Percentiles rank a stretch among this genome's conserved stretches.
Conservation (phyloP, 2,888 invertebrate species). For the Philopedon plagiatum region DNA sequence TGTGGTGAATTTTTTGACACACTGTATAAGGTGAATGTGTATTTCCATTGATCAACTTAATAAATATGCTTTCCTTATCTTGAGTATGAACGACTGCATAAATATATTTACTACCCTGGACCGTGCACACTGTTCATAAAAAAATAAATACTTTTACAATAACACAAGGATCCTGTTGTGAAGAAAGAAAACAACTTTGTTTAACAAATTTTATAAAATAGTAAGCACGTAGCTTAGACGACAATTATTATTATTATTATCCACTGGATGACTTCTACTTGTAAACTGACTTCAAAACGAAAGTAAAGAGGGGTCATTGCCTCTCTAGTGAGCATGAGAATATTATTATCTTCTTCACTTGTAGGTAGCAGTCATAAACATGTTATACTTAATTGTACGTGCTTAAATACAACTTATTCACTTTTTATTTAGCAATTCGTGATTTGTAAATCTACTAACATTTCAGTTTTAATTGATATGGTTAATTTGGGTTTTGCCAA, state of each 20-base stretch:
- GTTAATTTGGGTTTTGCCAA: too few species aligned
- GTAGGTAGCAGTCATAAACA: constrained; percentile 10
- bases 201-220: too few species aligned
- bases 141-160: too few species aligned
- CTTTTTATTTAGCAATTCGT: constrained; percentile 14
- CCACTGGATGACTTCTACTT: neutral
- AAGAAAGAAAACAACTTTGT: too few species aligned
- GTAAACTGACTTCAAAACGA: constrained; percentile 31
- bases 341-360: constrained; percentile 20
- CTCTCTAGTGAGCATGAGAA: constrained; percentile 25
- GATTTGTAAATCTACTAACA: constrained; percentile 11
- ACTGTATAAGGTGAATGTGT: too few species aligned
- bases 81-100: too few species aligned
- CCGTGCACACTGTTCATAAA: too few species aligned
- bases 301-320: constrained; percentile 39
- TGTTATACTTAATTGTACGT: constrained; percentile 30
- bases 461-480: constrained; percentile 19
- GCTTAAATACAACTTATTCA: constrained; percentile 5
- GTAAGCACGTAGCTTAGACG: neutral
- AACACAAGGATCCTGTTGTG: too few species aligned
- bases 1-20: too few species aligned
- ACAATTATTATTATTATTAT: neutral
- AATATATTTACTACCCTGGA: too few species aligned
- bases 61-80: too few species aligned
- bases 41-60: too few species aligned